These are phyloP conservation scores for Sternotherus odoratus DNA, from an alignment of 2,797 vertebrate genomes.

Conservation along the genomic window DNA sequence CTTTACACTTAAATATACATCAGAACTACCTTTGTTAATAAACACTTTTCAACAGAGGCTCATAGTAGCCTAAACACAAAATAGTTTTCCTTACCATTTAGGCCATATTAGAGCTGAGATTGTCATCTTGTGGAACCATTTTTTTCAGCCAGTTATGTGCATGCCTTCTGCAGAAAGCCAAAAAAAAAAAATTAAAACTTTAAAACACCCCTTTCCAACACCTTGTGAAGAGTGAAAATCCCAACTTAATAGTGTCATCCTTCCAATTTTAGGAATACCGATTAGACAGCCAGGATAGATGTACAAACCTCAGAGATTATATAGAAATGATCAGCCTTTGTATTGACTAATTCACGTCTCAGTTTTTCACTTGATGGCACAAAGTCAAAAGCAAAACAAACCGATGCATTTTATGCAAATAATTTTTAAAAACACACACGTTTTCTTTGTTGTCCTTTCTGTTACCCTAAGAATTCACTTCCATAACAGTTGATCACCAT, in stretches of 20 bases:
- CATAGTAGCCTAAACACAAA: neutral
- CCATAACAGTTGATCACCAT: neutral
- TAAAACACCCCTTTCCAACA: neutral
- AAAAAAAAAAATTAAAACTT: neutral
- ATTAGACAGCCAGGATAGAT: neutral
- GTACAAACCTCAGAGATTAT: neutral
- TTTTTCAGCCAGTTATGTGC: conserved; percentile 37
- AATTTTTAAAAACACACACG: neutral
- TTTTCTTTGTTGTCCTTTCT: neutral
- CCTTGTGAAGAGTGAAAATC: neutral
- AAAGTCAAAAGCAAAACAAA: neutral
- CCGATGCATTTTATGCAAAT: neutral
- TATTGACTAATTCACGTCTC: neutral
- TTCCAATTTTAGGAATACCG: neutral
- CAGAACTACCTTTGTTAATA: neutral
- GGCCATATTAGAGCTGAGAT: conserved; percentile 5
- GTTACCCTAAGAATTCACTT: neutral
- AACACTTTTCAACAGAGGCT: neutral
- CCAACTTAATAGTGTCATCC: neutral
- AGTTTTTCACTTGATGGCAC: neutral
- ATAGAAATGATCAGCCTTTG: neutral
- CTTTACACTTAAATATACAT: neutral
- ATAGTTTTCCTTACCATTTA: conserved; percentile 63
- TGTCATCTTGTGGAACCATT: conserved; percentile 48
- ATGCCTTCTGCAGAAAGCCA: conserved; percentile 42